Evolutionary conservation across 2,113 vertebrate species (phyloP).

Genomic region (Taurulus bubalis): DNA sequence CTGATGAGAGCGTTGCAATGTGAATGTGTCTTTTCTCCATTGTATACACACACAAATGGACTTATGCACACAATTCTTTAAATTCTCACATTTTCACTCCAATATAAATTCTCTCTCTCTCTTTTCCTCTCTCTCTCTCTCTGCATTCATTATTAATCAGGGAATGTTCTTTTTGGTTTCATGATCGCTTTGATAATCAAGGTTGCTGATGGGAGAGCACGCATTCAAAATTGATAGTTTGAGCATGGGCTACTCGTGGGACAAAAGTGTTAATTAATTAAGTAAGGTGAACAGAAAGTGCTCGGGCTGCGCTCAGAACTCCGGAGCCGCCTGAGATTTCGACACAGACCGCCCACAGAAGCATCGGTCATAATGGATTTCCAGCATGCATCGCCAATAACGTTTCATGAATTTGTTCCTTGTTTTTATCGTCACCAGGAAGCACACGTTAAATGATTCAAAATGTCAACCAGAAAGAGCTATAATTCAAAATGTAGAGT

Average conservation of each 20-base stretch:
- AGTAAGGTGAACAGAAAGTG: constrained; percentile 53
- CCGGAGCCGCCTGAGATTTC: constrained; percentile 18
- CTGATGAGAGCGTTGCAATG: too few relatives aligned
- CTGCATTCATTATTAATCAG: constrained; percentile 69
- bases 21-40: neutral
- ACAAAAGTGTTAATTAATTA: constrained; percentile 70
- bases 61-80: neutral
- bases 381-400: neutral
- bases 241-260: constrained; percentile 53
- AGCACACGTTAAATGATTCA: neutral
- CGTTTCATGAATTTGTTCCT: too few relatives aligned
- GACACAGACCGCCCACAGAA: neutral
- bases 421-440: neutral
- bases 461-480: neutral
- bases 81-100: neutral
- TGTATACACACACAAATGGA: neutral
- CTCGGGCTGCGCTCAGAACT: constrained; percentile 23
- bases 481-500: neutral
- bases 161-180: constrained; percentile 64
- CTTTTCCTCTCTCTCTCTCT: constrained; percentile 27
- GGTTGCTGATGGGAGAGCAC: constrained; percentile 61
- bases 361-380: constrained; percentile 37
- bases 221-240: constrained; percentile 62
- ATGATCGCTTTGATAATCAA: constrained; percentile 74
- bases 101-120: neutral